Evolutionary conservation across 92 coral and sea anemone species (phyloP).

Genomic region (Phenganax subtilis): DNA sequence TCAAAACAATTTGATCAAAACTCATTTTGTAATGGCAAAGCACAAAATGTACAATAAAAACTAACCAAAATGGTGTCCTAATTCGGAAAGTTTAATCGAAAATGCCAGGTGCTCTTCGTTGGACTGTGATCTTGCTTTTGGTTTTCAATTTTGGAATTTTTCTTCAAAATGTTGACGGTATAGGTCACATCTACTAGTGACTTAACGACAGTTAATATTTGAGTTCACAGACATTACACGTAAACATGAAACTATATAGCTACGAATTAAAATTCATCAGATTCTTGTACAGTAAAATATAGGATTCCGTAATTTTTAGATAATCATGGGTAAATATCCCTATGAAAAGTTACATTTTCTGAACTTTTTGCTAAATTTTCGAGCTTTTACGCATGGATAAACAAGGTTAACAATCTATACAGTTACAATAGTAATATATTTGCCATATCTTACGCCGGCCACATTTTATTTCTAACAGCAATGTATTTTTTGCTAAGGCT

Average conservation of each 20-base stretch:
- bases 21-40: not conserved
- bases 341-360: too few species aligned
- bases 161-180: not conserved
- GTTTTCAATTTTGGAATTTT: not conserved
- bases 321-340: too few species aligned
- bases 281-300: too few species aligned
- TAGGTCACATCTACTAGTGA: not conserved
- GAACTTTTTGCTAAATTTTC: too few species aligned
- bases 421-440: not conserved
- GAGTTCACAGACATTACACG: not conserved
- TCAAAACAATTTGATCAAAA: not conserved
- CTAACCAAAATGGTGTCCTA: not conserved
- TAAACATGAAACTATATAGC: not conserved
- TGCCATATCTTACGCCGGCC: not conserved
- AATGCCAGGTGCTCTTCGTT: not conserved
- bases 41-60: not conserved
- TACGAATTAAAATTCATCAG: too few species aligned
- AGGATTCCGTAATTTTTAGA: too few species aligned
- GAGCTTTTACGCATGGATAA: conserved; percentile 7
- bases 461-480: not conserved
- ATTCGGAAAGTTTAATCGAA: not conserved
- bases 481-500: not conserved
- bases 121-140: not conserved
- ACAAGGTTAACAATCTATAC: too few species aligned
- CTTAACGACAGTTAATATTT: not conserved